Evolutionary conservation across 2,888 invertebrate species (phyloP), one percentile per base, ranked within the genome.

Genomic region (Eupithecia dodoneata): DNA sequence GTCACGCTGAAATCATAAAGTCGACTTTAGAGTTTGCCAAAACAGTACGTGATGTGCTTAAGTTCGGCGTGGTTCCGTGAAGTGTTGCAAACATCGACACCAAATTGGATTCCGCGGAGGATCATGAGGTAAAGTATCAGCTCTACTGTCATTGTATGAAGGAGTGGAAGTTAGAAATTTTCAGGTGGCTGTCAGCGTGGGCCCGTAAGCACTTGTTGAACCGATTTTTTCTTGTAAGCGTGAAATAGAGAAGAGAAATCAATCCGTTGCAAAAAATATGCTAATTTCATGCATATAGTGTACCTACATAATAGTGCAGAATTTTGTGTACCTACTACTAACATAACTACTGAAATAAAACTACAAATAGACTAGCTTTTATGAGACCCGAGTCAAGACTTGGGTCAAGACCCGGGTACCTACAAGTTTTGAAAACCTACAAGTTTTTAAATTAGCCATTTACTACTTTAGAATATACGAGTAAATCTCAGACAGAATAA

Each of bases 41-140:
- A 86, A 80, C 73, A 82, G 80, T 80, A 77, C 80, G 81, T 80
- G 77, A 81, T 81, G 80, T 80, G 87, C 84, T 83, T 85, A 81
- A 84, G 86, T 87, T 84, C 81, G 78, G 85, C 84, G 80, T 83
- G 81, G 79, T 85, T 85, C 79, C 84, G 85, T 86, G 87, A 86
- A 83, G 83, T 82, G 80, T 81, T 81, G 83, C 79, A 82, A 82
- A 82, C 83, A 85, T 84, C 82, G 79, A 81, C 86, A 86, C 85
- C 94, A 93, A 92, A 92, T 94, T 94, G 94, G 94, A 94, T 93
- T 85, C 91, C 85, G 83, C 83, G 82, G 86, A 88, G 86, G 87
- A 89, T 82, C 81, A 94, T 93, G 93, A 93, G 93, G 94, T 94
- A 70, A 41, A 45, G 66, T 41, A 7, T 65, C 10, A 15, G n/a